phyloP scores from a whole-genome alignment of 2,888 invertebrate genomes.

The Rhagium mordax region DNA sequence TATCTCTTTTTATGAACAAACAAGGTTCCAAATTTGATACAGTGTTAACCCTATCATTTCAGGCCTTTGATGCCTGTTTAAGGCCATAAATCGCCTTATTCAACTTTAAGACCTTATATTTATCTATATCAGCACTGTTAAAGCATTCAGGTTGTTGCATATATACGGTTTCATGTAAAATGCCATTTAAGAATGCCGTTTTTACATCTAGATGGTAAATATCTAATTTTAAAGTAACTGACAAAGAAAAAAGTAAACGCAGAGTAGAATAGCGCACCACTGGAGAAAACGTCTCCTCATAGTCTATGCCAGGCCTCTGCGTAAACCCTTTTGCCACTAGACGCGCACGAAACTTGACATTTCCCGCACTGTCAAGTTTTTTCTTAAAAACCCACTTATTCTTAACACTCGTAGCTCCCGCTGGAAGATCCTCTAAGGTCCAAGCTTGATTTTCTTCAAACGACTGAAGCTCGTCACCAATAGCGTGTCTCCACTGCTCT shows the following conservation, averaged over 20 bases:
- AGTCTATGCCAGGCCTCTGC: slow-evolving; percentile 12
- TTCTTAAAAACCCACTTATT: background rate
- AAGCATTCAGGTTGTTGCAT: slow-evolving; percentile 25
- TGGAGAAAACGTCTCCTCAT: no score
- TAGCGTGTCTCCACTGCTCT: background rate
- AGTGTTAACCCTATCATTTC: slow-evolving; percentile 28
- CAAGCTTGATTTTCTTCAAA: slow-evolving; percentile 20
- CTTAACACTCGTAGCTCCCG: background rate
- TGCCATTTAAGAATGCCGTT: slow-evolving; percentile 34
- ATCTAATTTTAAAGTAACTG: slow-evolving; percentile 1
- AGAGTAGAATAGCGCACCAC: background rate
- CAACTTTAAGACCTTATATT: slow-evolving; percentile 41
- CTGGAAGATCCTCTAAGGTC: background rate
- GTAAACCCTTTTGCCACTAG: slow-evolving; percentile 16
- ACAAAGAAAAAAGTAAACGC: background rate
- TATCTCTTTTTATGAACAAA: slow-evolving; percentile 2
- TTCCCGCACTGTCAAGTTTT: background rate
- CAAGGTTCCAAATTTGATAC: slow-evolving; percentile 14
- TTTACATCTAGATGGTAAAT: slow-evolving; percentile 21
- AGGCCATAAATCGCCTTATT: slow-evolving; percentile 45
- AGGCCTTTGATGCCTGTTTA: slow-evolving; percentile 41
- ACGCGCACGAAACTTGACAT: slow-evolving; percentile 22
- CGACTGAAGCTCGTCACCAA: slow-evolving; percentile 6
- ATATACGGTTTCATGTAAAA: slow-evolving; percentile 17
- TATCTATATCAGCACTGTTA: slow-evolving; percentile 4